Base-by-base conservation (phyloP, 2,888 invertebrate species). In the Hirtodrosophila confusa region DNA sequence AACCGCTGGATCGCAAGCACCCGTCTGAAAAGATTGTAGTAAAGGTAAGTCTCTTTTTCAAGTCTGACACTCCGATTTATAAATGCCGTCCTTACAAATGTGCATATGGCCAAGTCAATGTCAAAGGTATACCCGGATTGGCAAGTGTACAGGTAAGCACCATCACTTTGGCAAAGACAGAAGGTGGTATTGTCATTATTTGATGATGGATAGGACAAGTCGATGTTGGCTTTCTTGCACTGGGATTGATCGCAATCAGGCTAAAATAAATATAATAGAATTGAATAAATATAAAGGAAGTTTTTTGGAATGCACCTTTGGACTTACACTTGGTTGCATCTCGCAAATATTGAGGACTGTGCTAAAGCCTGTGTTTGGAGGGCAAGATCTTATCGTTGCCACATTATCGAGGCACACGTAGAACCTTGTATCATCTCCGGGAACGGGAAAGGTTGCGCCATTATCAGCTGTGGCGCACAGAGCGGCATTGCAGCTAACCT, bases 1-100 rank as follows among this genome's bases (percentile, higher is more conserved):
- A 4, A 51, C 50, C n/a, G 17, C 53, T 0, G 89, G 89, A 69
- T 89, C 88, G 45, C 90, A 89, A 0, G 89, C 75, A 3, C 88
- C 88, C 11, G 76, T 79, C 90, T 89, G 17, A 2, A 60, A 51
- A 10, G 7, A 17, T 8, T 31, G 5, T 31, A 1, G 8, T 31
- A 3, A 27, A 27, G 27, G 27, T 4, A 5, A 27, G 4, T 27
- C 27, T 27, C 27, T 2, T 2, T 27, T 27, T 27, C 6, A 5
- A 27, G 0, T 2, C 6, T 27, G 4, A 27, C 27, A 17, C 17
- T 17, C 1, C 17, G 17, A 3, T n/a, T 12, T 17, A 4, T 3
- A 24, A 1, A 3, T 0, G 8, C 1, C 4, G 0, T 39, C 33
- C 71, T 70, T 82, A 89, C 89, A 53, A 85, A 89, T 37, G 60